Conservation (phyloP, 2,888 invertebrate species). For the Nebria brevicollis region DNA sequence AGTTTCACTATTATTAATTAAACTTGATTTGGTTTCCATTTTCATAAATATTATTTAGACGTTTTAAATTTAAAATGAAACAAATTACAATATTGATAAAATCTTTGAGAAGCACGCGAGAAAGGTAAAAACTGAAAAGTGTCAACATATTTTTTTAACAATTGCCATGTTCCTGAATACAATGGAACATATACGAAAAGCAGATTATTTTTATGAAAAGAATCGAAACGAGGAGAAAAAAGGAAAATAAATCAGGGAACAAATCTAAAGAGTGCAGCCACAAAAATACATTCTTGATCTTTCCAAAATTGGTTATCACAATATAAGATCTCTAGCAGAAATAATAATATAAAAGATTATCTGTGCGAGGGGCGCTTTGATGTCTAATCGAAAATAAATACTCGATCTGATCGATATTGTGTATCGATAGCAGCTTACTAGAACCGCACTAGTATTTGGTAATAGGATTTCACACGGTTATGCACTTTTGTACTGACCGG, state of each 20-base stretch:
- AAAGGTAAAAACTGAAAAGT: slow-evolving; percentile 29
- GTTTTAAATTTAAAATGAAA: background rate
- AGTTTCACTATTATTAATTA: no score
- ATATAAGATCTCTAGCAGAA: slow-evolving; percentile 20
- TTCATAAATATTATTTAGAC: no score
- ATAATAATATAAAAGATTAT: slow-evolving; percentile 54
- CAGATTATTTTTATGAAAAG: slow-evolving; percentile 38
- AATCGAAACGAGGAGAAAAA: background rate
- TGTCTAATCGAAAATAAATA: slow-evolving; percentile 61
- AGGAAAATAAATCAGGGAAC: background rate
- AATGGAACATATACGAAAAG: slow-evolving; percentile 36
- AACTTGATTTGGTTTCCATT: no score
- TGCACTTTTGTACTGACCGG: slow-evolving; percentile 20
- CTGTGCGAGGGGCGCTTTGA: slow-evolving; percentile 61
- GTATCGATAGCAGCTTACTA: slow-evolving; percentile 52
- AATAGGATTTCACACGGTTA: slow-evolving; percentile 58
- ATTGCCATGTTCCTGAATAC: slow-evolving; percentile 25
- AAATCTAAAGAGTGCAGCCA: background rate
- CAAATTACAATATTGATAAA: background rate
- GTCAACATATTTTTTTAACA: slow-evolving; percentile 40
- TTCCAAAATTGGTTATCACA: slow-evolving; percentile 35
- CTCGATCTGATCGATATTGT: slow-evolving; percentile 53
- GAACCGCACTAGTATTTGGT: slow-evolving; percentile 36
- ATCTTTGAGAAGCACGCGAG: slow-evolving; percentile 15
- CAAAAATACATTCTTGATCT: slow-evolving; percentile 30